These are phyloP conservation scores for Agapornis roseicollis DNA, from an alignment of 2,113 vertebrate genomes.

Conservation along the genomic window DNA sequence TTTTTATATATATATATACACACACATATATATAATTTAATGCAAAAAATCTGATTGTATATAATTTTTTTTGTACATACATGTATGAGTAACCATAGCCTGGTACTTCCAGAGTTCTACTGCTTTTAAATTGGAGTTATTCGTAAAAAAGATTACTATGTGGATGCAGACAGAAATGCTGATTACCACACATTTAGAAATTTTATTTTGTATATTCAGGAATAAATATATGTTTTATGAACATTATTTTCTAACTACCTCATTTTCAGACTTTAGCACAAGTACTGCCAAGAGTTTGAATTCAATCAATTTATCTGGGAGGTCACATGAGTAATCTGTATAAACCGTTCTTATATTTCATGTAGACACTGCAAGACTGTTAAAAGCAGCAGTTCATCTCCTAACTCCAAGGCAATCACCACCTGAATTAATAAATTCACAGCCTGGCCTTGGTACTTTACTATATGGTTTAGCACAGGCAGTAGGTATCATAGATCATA, in stretches of 20 bases:
- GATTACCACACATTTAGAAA: neutral
- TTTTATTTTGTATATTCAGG: neutral
- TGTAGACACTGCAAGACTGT: neutral
- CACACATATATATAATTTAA: neutral
- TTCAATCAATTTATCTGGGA: neutral
- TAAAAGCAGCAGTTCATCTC: neutral
- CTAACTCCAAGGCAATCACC: neutral
- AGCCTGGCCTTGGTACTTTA: neutral
- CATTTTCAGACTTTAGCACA: neutral
- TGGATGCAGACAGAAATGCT: neutral
- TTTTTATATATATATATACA: no score
- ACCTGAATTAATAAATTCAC: constrained; percentile 28
- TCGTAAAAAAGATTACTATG: neutral
- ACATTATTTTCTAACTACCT: neutral
- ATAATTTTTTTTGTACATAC: neutral
- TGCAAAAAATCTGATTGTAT: neutral
- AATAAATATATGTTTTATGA: neutral
- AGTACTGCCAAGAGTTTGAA: neutral
- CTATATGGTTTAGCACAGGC: neutral
- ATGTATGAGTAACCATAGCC: neutral
- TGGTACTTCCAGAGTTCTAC: neutral
- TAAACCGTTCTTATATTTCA: neutral
- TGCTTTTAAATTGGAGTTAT: neutral
- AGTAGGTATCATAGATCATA: neutral
- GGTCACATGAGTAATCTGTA: neutral